Percentiles rank a stretch among this genome's conserved stretches.
Conservation (phyloP, 2,113 vertebrate genomes). For the Falco punctatus region DNA sequence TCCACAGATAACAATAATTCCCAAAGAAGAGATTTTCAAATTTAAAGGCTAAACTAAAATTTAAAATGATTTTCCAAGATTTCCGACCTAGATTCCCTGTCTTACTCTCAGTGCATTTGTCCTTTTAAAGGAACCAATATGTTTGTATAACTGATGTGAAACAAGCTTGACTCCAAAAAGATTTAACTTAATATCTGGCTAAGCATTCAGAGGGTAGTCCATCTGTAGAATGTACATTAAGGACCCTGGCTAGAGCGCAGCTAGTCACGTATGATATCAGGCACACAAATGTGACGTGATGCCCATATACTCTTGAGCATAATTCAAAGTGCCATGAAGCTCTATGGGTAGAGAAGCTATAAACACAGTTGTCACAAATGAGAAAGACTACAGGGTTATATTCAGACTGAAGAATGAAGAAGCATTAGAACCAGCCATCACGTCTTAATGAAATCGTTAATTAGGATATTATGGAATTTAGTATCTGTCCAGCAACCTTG, state of each 20-base stretch:
- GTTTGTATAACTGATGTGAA: constrained; percentile 84
- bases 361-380: constrained; percentile 89
- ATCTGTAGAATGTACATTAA: constrained; percentile 78
- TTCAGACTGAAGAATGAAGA: constrained; percentile 69
- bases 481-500: constrained; percentile 34
- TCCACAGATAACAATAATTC: constrained; percentile 22
- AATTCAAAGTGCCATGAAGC: constrained; percentile 88
- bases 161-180: constrained; percentile 86
- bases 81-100: constrained; percentile 64
- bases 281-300: constrained; percentile 90
- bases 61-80: constrained; percentile 61
- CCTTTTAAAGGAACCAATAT: constrained; percentile 84
- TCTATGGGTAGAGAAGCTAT: constrained; percentile 85
- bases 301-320: constrained; percentile 89
- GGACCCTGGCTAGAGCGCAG: constrained; percentile 73
- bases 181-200: constrained; percentile 85
- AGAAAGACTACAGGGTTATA: constrained; percentile 78
- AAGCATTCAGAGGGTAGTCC: constrained; percentile 77
- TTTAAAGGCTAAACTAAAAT: constrained; percentile 52
- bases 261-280: constrained; percentile 85
- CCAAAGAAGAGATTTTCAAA: constrained; percentile 49
- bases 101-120: constrained; percentile 74
- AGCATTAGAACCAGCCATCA: constrained; percentile 70
- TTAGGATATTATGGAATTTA: constrained; percentile 73
- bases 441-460: constrained; percentile 80